These are phyloP conservation scores for Ophion obscuratus DNA, from an alignment of 2,888 invertebrate species.

Conservation along the genomic window DNA sequence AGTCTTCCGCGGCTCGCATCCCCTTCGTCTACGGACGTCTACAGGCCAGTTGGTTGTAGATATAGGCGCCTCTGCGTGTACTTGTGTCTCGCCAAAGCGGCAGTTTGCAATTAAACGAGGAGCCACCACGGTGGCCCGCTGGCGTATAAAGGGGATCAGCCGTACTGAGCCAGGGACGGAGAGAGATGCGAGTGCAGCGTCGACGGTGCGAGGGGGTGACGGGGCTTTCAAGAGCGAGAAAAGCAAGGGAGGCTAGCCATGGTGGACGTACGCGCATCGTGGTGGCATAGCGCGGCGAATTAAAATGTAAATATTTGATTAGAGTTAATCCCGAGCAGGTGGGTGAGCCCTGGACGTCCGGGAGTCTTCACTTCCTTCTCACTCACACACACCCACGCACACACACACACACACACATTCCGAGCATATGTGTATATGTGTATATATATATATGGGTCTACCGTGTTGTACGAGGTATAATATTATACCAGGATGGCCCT, in stretches of 20 bases:
- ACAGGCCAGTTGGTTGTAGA: background rate
- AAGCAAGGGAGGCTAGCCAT: slow-evolving; percentile 60
- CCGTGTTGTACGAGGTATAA: slow-evolving; percentile 33
- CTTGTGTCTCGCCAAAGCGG: slow-evolving; percentile 71
- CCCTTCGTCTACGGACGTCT: background rate
- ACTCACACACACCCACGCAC: background rate
- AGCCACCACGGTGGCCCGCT: slow-evolving; percentile 72
- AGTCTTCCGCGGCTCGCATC: background rate
- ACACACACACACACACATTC: background rate
- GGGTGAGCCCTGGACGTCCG: slow-evolving; percentile 74
- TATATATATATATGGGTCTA: background rate
- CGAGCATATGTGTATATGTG: background rate
- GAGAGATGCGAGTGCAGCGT: slow-evolving; percentile 27
- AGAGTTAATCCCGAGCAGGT: slow-evolving; percentile 82
- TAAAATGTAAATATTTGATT: slow-evolving; percentile 84
- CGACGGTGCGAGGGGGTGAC: slow-evolving; percentile 24
- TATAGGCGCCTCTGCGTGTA: background rate
- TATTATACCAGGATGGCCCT: slow-evolving; percentile 75
- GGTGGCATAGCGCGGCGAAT: slow-evolving; percentile 76
- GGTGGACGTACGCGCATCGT: slow-evolving; percentile 62
- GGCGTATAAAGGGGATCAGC: slow-evolving; percentile 71
- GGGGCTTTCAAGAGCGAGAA: slow-evolving; percentile 48
- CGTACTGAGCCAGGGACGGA: slow-evolving; percentile 60
- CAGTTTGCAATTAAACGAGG: slow-evolving; percentile 81
- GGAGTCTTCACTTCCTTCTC: slow-evolving; percentile 21